These are phyloP conservation scores for Sinella curviseta DNA, from an alignment of 1,140 invertebrate genomes.

Conservation along the genomic window DNA sequence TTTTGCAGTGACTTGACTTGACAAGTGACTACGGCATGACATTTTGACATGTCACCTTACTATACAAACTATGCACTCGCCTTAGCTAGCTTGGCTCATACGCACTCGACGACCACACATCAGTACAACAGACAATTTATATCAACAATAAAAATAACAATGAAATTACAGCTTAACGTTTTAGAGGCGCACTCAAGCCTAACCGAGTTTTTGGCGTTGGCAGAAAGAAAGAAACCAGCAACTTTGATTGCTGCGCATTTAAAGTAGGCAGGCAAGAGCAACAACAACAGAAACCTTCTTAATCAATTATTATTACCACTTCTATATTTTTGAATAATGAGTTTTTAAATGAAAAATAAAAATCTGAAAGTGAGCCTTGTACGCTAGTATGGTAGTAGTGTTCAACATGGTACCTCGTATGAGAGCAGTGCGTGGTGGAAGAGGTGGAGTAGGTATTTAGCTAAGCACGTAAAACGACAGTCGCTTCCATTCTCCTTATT, in stretches of 20 bases:
- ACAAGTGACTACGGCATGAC: slow-evolving; percentile 29
- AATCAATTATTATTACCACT: not conserved
- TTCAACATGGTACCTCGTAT: not conserved
- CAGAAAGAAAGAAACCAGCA: not conserved
- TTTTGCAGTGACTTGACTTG: too few relatives aligned
- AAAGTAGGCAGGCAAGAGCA: not conserved
- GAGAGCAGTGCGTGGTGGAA: too few relatives aligned
- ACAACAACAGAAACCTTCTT: not conserved
- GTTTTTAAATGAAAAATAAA: not conserved
- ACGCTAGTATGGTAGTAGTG: not conserved
- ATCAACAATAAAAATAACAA: too few relatives aligned
- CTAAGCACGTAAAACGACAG: too few relatives aligned
- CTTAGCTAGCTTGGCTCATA: too few relatives aligned
- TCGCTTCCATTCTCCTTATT: too few relatives aligned
- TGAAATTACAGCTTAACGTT: not conserved
- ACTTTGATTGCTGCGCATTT: not conserved
- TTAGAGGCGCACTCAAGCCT: not conserved
- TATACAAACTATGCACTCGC: not conserved
- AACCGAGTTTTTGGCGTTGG: too few relatives aligned
- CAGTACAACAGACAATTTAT: too few relatives aligned
- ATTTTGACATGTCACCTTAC: not conserved
- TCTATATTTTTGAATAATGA: not conserved
- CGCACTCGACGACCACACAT: too few relatives aligned
- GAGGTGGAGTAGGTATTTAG: too few relatives aligned
- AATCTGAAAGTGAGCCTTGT: not conserved